These are phyloP conservation scores for Diplolepis rosae DNA, from an alignment of 2,888 invertebrate genomes.

Conservation along the genomic window DNA sequence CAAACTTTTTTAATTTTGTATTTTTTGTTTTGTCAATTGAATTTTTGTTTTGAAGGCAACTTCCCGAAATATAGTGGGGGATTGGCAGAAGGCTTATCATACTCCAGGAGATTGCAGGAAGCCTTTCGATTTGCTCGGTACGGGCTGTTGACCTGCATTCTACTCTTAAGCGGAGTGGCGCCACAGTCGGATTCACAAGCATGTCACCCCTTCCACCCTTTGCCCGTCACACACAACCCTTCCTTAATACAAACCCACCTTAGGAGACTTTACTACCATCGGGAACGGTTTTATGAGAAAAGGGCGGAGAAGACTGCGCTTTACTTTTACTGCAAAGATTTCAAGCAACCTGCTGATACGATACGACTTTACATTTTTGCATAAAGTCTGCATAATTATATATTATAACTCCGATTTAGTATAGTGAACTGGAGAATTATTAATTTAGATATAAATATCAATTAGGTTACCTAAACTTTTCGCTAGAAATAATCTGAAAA, in stretches of 20 bases:
- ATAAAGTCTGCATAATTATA: too few species aligned
- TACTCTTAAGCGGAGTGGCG: slow-evolving; percentile 29
- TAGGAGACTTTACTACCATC: slow-evolving; percentile 8
- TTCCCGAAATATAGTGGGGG: neutral
- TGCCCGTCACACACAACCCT: neutral
- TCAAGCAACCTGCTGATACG: neutral
- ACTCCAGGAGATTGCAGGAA: slow-evolving; percentile 18
- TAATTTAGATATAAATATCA: too few species aligned
- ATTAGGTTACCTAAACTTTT: too few species aligned
- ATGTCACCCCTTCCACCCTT: slow-evolving; percentile 8
- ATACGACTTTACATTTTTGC: neutral
- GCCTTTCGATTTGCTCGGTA: slow-evolving; percentile 38
- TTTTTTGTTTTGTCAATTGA: slow-evolving; percentile 10
- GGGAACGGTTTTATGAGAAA: slow-evolving; percentile 18
- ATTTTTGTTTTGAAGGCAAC: slow-evolving; percentile 13
- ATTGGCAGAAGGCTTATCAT: slow-evolving; percentile 6
- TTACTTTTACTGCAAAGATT: neutral
- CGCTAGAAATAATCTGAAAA: too few species aligned
- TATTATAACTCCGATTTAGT: too few species aligned
- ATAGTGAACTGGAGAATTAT: too few species aligned
- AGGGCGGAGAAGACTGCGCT: neutral
- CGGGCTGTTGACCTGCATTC: slow-evolving; percentile 58
- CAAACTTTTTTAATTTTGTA: slow-evolving; percentile 15
- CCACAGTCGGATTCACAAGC: slow-evolving; percentile 24
- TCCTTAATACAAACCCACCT: slow-evolving; percentile 16